Evolutionary conservation across 1,140 invertebrate genomes (phyloP), one percentile per base, ranked within the genome.

Genomic region (Sesamia nonagrioides): DNA sequence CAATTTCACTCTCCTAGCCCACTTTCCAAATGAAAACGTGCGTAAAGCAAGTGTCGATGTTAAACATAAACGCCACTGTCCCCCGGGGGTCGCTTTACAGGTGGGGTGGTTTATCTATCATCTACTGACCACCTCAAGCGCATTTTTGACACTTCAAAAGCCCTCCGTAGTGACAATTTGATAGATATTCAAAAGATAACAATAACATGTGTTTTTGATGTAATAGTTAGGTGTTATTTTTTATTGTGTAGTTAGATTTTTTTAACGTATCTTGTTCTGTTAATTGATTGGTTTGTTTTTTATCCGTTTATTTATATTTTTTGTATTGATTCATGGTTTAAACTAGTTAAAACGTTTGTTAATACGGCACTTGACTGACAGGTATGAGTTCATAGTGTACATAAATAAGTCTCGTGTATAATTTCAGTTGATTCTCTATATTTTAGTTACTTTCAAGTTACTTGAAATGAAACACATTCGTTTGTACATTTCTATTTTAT

Each of bases 151-250:
- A 68, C 61, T 68, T 77, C 33, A 35, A 61, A 33, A 52, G 48
- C 72, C 52, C 73, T 63, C 74, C 74, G 40, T 48, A 72, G 74
- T 77, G 74, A 77, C 74, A 77, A 75, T 75, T 77, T 77, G 61
- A 77, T 68, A 75, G 73, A 75, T 75, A 75, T 75, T 75, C 73
- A 63, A 75, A 63, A 75, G 74, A 77, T 77, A 68, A 40, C 52
- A 77, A 68, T 27, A 66, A 77, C 74, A 77, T 68, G 45, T 77
- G 74, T 68, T 77, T 76, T 66, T 66, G 42, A 68, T 68, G 74
- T 68, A 66, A 77, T 56, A 77, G 13, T 3, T n/a, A 5, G 0
- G 5, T n/a, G 5, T 50, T 33, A 6, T 48, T 52, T 63, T 76
- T 76, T 66, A 40, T 54, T 35, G 40, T 48, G 33, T 52, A 6